A percentile compares a stretch with the other conserved stretches of the same genome.
Conservation (phyloP, 2,888 invertebrate species). For the Dicranocentrus wangi region DNA sequence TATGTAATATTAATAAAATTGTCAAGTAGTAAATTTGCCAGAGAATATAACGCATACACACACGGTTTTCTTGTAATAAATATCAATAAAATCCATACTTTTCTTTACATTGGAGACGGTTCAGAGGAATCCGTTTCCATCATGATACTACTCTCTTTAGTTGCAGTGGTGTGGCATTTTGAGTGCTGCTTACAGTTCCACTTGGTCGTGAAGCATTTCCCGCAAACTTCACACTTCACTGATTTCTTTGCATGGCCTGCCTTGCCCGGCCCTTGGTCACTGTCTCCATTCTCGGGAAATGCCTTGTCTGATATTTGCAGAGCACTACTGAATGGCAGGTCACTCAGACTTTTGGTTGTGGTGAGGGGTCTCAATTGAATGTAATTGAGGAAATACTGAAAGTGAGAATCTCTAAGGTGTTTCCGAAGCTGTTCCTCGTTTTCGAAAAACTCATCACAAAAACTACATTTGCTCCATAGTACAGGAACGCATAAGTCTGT, state of each 20-base stretch:
- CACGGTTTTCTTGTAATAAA: too few species aligned
- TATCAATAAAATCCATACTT: too few species aligned
- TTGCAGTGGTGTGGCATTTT: slow-evolving; percentile 41
- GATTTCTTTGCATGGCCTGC: slow-evolving; percentile 29
- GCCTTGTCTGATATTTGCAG: slow-evolving; percentile 40
- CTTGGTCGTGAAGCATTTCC: slow-evolving; percentile 58
- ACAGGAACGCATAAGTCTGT: slow-evolving; percentile 60
- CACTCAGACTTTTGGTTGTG: slow-evolving; percentile 61
- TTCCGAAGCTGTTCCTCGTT: slow-evolving; percentile 56
- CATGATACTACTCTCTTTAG: slow-evolving; percentile 23
- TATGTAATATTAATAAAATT: too few species aligned
- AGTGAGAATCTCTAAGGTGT: slow-evolving; percentile 57
- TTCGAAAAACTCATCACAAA: slow-evolving; percentile 63
- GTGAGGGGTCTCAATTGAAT: slow-evolving; percentile 51
- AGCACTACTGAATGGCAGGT: slow-evolving; percentile 57
- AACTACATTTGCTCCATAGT: slow-evolving; percentile 56
- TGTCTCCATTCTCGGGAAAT: slow-evolving; percentile 7
- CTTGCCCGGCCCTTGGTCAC: background rate
- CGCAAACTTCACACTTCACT: slow-evolving; percentile 56
- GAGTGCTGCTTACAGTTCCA: slow-evolving; percentile 65
- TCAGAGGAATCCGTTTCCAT: slow-evolving; percentile 35
- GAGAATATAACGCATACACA: too few species aligned
- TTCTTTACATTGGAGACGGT: too few species aligned
- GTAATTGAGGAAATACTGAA: slow-evolving; percentile 60
- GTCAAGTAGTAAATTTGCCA: too few species aligned